Evolutionary conservation across 2,113 vertebrate genomes (phyloP), one percentile per base, ranked within the genome.

Genomic region (Vidua chalybeata): DNA sequence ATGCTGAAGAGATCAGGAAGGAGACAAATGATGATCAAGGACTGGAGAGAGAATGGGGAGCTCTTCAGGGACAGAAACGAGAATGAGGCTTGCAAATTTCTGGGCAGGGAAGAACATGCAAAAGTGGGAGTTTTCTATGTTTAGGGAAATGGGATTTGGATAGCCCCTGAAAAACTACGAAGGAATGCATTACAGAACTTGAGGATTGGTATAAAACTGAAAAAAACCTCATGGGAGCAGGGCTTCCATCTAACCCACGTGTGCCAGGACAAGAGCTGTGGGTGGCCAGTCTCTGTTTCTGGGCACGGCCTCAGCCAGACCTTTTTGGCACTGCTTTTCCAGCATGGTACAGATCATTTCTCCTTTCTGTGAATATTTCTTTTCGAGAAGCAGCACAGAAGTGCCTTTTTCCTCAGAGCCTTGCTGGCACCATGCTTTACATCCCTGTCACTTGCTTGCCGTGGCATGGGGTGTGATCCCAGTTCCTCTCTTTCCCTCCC

Each of bases 11-110:
- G 43, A 33, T 8, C 24, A 21, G 46, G 45, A 62, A 41, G 63
- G 49, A 54, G 27, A 41, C 13, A 52, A 79, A 35, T 39, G 31
- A 33, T 1, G 2, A 20, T 17, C 0, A 0, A 12, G n/a, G 31
- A 21, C 46, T 45, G 64, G 78, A 61, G 55, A 13, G 23, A n/a
- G 43, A 20, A 8, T n/a, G 20, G n/a, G 61, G n/a, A 67, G 31
- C 24, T 88, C 56, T 41, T 51, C 20, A 18, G 56, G 39, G 37
- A 22, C 39, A 18, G 26, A 66, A 49, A 31, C 9, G 37, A 48
- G 55, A 62, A 26, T 3, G 8, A 59, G 28, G 5, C 20, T 39
- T 51, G 20, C 20, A 22, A 7, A 49, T 37, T 75, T 52, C 48
- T 54, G 77, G 56, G 21, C 31, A 43, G 55, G 23, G 22, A 66